These are phyloP conservation scores for Epistrophe eligans DNA, from an alignment of 2,888 invertebrate genomes.

Conservation along the genomic window DNA sequence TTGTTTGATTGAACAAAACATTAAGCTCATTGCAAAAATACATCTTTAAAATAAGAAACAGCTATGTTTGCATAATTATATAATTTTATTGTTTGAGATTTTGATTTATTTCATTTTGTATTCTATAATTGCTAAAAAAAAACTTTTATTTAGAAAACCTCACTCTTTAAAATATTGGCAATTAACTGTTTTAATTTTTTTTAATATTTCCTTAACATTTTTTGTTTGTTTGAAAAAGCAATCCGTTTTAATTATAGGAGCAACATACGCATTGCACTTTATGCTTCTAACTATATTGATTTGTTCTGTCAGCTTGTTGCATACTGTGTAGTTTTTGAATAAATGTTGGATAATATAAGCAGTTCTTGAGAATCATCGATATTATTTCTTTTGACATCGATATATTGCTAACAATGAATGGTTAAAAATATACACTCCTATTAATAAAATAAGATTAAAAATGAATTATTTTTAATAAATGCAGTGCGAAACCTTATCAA, in stretches of 20 bases:
- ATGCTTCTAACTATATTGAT: constrained; percentile 20
- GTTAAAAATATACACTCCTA: too few species aligned
- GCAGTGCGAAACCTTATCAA: too few species aligned
- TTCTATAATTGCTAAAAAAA: constrained; percentile 38
- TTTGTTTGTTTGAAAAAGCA: neutral
- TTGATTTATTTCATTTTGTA: constrained; percentile 35
- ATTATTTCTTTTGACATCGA: neutral
- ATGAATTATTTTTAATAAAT: too few species aligned
- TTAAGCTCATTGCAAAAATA: constrained; percentile 52
- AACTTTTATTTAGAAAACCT: constrained; percentile 29
- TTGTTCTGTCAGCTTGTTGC: constrained; percentile 21
- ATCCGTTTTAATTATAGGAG: neutral
- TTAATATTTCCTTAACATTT: neutral
- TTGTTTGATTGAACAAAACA: constrained; percentile 46
- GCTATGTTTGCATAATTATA: constrained; percentile 62
- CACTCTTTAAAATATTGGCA: constrained; percentile 36
- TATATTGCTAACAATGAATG: neutral
- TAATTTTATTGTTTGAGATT: constrained; percentile 39
- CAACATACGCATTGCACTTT: constrained; percentile 22
- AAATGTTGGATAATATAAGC: constrained; percentile 3
- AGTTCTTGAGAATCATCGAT: neutral
- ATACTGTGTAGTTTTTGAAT: constrained; percentile 17
- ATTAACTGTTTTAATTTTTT: constrained; percentile 1
- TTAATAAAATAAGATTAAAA: too few species aligned
- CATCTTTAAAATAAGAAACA: constrained; percentile 38